These are phyloP conservation scores for Caenorhabditis remanei DNA, from an alignment of 1,140 invertebrate genomes.

Conservation along the genomic window DNA sequence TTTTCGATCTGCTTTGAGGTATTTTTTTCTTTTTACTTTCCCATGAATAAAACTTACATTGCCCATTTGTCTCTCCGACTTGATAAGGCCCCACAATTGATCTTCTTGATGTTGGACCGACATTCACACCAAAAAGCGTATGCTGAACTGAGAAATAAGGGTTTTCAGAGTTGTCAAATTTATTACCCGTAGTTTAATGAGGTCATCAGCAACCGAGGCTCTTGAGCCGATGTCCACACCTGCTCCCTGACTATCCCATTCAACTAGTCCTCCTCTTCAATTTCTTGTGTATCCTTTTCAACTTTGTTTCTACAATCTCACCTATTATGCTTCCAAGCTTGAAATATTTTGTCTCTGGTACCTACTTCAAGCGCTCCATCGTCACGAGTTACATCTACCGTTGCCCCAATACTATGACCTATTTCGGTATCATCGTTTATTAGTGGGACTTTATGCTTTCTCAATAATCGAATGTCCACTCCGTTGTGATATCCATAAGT, in stretches of 20 bases:
- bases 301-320: background rate
- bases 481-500: constrained; percentile 64
- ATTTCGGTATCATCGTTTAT: constrained; percentile 63
- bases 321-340: constrained; percentile 60
- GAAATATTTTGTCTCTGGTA: constrained; percentile 55
- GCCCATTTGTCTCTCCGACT: constrained; percentile 33
- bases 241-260: constrained; percentile 61
- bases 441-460: constrained; percentile 53
- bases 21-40: background rate
- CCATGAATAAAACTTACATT: constrained; percentile 1
- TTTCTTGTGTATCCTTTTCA: background rate
- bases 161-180: background rate
- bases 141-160: constrained; percentile 27
- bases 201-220: constrained; percentile 58
- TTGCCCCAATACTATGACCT: constrained; percentile 57
- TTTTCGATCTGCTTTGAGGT: background rate
- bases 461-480: constrained; percentile 61
- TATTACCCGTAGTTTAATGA: constrained; percentile 56
- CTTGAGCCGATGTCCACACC: constrained; percentile 63
- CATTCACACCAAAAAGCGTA: constrained; percentile 56
- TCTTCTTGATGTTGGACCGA: constrained; percentile 34
- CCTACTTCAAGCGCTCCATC: constrained; percentile 62
- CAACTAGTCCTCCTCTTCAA: constrained; percentile 60
- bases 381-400: constrained; percentile 54
- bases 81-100: constrained; percentile 53